Evolutionary conservation across 2,888 invertebrate genomes (phyloP).

Genomic region (Drosophila meridiana): DNA sequence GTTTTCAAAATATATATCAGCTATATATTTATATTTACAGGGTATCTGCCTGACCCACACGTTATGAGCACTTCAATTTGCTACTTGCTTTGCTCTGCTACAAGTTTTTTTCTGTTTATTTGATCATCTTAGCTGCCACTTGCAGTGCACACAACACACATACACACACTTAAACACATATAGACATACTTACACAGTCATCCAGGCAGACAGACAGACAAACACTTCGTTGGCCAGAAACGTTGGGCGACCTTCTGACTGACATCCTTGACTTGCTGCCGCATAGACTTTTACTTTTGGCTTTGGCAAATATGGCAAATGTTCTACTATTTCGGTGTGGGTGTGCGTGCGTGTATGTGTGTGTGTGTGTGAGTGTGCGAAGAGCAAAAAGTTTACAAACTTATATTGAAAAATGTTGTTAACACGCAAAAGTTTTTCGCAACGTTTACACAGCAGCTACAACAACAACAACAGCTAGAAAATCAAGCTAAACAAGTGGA

Average conservation of each 20-base stretch:
- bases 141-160: slow-evolving; percentile 51
- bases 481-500: slow-evolving; percentile 76
- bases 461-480: slow-evolving; percentile 36
- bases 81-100: not conserved
- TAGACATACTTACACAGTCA: slow-evolving; percentile 43
- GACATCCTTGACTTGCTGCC: slow-evolving; percentile 78
- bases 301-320: slow-evolving; percentile 64
- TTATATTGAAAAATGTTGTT: slow-evolving; percentile 80
- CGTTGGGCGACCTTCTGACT: slow-evolving; percentile 65
- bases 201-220: slow-evolving; percentile 43
- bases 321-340: slow-evolving; percentile 31
- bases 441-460: slow-evolving; percentile 71
- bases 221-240: slow-evolving; percentile 48
- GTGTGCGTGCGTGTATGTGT: slow-evolving; percentile 23
- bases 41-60: not conserved
- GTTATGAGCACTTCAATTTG: not conserved
- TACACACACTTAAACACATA: slow-evolving; percentile 27
- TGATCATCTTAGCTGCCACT: slow-evolving; percentile 81
- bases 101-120: slow-evolving; percentile 59
- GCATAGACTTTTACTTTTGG: slow-evolving; percentile 80
- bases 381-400: slow-evolving; percentile 74
- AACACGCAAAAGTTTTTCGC: slow-evolving; percentile 78
- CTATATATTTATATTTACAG: not conserved
- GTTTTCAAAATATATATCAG: no score
- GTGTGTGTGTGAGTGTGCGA: slow-evolving; percentile 35